Conservation (phyloP, 2,113 vertebrate genomes). For the Martes martes region DNA sequence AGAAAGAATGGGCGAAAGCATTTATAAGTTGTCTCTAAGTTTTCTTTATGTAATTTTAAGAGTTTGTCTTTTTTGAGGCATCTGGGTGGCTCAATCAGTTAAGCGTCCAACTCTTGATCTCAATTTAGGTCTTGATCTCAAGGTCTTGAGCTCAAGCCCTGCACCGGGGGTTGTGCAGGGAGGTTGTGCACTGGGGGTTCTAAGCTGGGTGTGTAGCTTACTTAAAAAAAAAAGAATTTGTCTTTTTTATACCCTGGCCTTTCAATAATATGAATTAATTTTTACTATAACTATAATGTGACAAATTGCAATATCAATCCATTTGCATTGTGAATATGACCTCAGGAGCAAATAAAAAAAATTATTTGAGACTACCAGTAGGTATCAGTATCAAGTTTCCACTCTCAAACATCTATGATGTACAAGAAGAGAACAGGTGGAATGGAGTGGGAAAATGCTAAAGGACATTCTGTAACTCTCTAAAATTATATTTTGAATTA, state of each 20-base stretch:
- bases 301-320: constrained; percentile 48
- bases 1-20: constrained; percentile 52
- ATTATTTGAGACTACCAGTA: not conserved
- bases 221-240: constrained; percentile 5
- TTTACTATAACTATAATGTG: constrained; percentile 62
- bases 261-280: not conserved
- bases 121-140: not conserved
- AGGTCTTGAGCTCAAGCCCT: not conserved
- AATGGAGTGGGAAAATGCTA: not conserved
- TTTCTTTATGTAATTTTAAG: constrained; percentile 61
- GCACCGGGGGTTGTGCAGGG: not conserved
- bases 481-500: not conserved
- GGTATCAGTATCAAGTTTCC: not conserved
- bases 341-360: constrained; percentile 60
- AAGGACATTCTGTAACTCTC: not conserved
- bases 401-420: not conserved
- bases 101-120: not conserved
- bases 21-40: constrained; percentile 35
- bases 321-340: not conserved
- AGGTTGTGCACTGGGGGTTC: not conserved
- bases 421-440: not conserved
- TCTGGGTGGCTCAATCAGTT: not conserved
- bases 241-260: not conserved
- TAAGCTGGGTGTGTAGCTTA: not conserved
- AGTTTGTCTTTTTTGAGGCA: not conserved